Base-by-base conservation (phyloP, 2,888 invertebrate genomes). In the Phrixothrix hirtus region DNA sequence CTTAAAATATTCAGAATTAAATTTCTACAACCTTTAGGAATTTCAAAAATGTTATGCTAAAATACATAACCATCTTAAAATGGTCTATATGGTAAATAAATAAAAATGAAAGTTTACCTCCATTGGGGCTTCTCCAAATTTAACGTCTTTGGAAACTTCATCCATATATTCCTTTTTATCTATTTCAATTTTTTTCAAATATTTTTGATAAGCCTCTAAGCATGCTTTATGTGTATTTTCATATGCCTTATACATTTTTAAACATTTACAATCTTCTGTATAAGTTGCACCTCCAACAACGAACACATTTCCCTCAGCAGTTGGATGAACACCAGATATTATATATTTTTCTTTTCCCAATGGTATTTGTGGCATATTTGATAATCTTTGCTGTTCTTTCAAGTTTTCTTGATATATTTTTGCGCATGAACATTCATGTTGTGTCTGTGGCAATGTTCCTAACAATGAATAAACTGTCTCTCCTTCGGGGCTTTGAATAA, bases 271-370 rank as follows among this genome's bases (percentile, higher is more conserved):
- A 2, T 67, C 66, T 12, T 64, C 54, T 4, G 60, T 58, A 10
- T 61, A 57, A 27, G 65, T 48, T 1, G 69, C 66, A 12, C 64
- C 60, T 2, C 63, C 57, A 5, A 73, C 16, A 13, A 73, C 61
- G 49, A 64, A 75, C 6, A 70, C 66, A 32, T 72, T 74, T 26
- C 72, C 70, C n/a, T 67, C 59, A 0, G 65, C 63, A 14, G 66
- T 65, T 41, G 64, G 62, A 25, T 61, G 65, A 1, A 74, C 72
- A n/a, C 74, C 75, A 5, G 49, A 26, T 34, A 72, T 68, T 11
- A 60, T 59, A 50, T 69, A 73, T 48, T 70, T 68, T 21, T 63
- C 60, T 29, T 69, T 57, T 7, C 70, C 68, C 9, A 51, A 43
- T 2, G 66, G 65, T 26, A 60, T 58, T 5, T 60, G 51, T 1